Percentiles rank a stretch among this genome's conserved stretches.
phyloP scores from a whole-genome alignment of 2,888 invertebrate genomes.

The Latheticus oryzae region DNA sequence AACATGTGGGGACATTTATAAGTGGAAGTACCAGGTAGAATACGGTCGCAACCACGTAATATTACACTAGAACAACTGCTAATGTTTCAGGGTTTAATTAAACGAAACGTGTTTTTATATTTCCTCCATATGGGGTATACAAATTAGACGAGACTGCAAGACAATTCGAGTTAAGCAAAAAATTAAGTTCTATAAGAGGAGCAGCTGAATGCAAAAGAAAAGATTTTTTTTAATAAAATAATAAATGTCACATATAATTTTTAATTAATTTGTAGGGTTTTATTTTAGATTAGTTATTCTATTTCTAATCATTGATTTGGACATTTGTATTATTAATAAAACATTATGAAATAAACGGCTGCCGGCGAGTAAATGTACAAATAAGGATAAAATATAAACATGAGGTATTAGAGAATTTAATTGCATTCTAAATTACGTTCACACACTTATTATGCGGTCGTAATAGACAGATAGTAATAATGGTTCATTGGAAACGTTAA shows the following conservation, averaged over 20 bases:
- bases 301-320: too few species aligned
- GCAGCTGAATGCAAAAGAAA: slow-evolving; percentile 3
- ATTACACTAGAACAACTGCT: slow-evolving; percentile 56
- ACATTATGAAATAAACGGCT: slow-evolving; percentile 2
- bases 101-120: slow-evolving; percentile 61
- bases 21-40: slow-evolving; percentile 60
- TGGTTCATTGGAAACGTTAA: slow-evolving; percentile 10
- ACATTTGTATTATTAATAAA: slow-evolving; percentile 24
- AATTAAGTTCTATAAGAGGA: slow-evolving; percentile 9
- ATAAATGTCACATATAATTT: too few species aligned
- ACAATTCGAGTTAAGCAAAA: slow-evolving; percentile 16
- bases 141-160: slow-evolving; percentile 35
- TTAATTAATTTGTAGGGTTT: too few species aligned
- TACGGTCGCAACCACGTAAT: slow-evolving; percentile 53
- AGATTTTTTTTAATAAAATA: slow-evolving; percentile 2
- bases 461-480: slow-evolving; percentile 19
- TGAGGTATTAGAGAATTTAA: slow-evolving; percentile 4
- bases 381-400: not conserved
- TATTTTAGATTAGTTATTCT: too few species aligned
- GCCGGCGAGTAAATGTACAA: slow-evolving; percentile 3
- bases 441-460: slow-evolving; percentile 3
- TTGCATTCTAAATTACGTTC: slow-evolving; percentile 4
- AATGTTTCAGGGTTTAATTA: slow-evolving; percentile 62
- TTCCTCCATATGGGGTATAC: slow-evolving; percentile 51
- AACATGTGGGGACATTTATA: slow-evolving; percentile 65